A percentile compares a stretch with the other conserved stretches of the same genome.
Conservation (phyloP, 2,797 vertebrate genomes). For the Periparus ater region DNA sequence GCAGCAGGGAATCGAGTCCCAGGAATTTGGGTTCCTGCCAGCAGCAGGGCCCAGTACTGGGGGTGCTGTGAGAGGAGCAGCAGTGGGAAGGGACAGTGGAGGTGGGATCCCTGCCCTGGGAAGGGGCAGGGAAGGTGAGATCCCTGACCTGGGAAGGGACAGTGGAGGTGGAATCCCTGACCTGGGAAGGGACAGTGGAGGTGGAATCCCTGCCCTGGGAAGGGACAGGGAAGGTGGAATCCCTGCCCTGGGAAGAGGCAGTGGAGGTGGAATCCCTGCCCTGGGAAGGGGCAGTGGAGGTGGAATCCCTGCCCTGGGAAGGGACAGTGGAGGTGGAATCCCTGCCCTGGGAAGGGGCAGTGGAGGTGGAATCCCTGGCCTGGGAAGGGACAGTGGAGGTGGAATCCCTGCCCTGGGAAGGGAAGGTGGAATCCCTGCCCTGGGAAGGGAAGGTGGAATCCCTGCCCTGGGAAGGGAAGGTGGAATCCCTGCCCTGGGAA, state of each 20-base stretch:
- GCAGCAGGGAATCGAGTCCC: neutral
- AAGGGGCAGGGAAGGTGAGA: too few relatives aligned
- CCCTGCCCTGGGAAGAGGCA: too few relatives aligned
- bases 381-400: neutral
- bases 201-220: neutral
- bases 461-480: neutral
- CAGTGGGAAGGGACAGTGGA: neutral
- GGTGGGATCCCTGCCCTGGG: neutral
- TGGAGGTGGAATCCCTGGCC: too few relatives aligned
- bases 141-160: too few relatives aligned
- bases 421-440: too few relatives aligned
- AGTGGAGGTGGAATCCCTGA: too few relatives aligned
- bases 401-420: neutral
- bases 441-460: too few relatives aligned
- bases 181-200: accelerated
- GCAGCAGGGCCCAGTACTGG: accelerated
- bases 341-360: too few relatives aligned
- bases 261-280: accelerated
- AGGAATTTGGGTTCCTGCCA: neutral
- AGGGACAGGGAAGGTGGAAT: too few relatives aligned
- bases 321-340: too few relatives aligned
- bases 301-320: neutral
- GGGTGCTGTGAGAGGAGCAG: neutral
- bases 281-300: neutral
- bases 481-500: too few relatives aligned